These are phyloP conservation scores for Atherix ibis DNA, from an alignment of 2,888 invertebrate species.

Conservation along the genomic window DNA sequence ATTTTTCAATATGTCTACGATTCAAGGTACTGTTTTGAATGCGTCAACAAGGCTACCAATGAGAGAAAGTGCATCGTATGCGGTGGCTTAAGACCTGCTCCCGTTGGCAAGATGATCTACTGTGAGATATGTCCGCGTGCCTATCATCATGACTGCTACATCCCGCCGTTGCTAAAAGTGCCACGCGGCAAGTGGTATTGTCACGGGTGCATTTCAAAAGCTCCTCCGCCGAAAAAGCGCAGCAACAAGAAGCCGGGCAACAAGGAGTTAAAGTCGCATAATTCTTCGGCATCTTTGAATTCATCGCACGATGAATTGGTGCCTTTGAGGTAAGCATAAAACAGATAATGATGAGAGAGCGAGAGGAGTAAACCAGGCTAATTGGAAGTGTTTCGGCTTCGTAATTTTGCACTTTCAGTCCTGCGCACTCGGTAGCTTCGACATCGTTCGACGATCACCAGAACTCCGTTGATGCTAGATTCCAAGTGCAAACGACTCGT, in stretches of 20 bases:
- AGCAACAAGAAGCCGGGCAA: constrained; percentile 37
- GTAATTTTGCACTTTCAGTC: too few relatives aligned
- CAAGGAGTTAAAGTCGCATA: constrained; percentile 13
- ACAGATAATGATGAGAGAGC: too few relatives aligned
- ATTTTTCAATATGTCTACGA: too few relatives aligned
- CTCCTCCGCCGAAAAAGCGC: constrained; percentile 56
- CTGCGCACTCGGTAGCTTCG: constrained; percentile 53
- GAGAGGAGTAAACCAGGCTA: too few relatives aligned
- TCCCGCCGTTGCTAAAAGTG: constrained; percentile 68
- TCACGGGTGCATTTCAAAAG: constrained; percentile 69
- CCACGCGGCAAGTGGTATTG: constrained; percentile 84
- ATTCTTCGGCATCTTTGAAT: constrained; percentile 25
- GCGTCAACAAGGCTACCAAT: constrained; percentile 83
- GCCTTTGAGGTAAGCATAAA: constrained; percentile 23
- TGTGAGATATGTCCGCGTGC: constrained; percentile 85
- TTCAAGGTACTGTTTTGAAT: constrained; percentile 95
- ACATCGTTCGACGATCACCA: constrained; percentile 42
- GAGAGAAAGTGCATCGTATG: constrained; percentile 90
- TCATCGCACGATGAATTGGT: constrained; percentile 31
- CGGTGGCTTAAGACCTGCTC: constrained; percentile 49
- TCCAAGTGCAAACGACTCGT: constrained; percentile 23
- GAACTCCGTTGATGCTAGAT: constrained; percentile 28
- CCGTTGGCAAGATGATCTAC: constrained; percentile 49
- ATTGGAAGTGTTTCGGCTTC: too few relatives aligned
- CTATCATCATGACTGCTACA: constrained; percentile 86